Evolutionary conservation across 1,140 invertebrate genomes (phyloP).

Genomic region (Conus betulinus): DNA sequence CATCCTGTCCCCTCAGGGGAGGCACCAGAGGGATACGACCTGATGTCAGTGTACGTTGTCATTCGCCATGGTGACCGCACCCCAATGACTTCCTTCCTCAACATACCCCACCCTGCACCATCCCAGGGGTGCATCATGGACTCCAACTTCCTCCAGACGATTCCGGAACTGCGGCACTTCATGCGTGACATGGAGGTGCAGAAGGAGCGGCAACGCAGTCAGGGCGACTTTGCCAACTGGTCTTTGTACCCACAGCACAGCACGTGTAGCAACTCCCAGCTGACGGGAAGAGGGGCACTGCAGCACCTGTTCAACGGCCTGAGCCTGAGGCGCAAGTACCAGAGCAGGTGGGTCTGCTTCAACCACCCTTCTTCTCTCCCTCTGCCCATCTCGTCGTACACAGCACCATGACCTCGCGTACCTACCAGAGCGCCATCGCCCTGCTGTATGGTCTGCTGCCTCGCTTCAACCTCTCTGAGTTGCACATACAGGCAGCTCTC

Average conservation of each 20-base stretch:
- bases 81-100: conserved; percentile 86
- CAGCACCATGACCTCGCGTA: conserved; percentile 89
- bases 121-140: conserved; percentile 79
- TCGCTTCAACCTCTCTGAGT: conserved; percentile 77
- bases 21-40: conserved; percentile 81
- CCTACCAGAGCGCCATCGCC: conserved; percentile 91
- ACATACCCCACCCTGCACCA: conserved; percentile 81
- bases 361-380: conserved; percentile 70
- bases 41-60: conserved; percentile 87
- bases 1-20: conserved; percentile 72
- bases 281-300: conserved; percentile 83
- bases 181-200: conserved; percentile 46
- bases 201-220: conserved; percentile 66
- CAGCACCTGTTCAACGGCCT: conserved; percentile 88
- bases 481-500: conserved; percentile 76
- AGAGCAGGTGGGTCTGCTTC: conserved; percentile 78
- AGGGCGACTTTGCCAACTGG: conserved; percentile 88
- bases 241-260: conserved; percentile 82
- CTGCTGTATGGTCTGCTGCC: conserved; percentile 86
- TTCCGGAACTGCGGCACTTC: conserved; percentile 46
- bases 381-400: conserved; percentile 83
- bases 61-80: conserved; percentile 92
- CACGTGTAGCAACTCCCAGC: conserved; percentile 80
- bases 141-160: conserved; percentile 70
- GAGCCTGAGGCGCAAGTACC: conserved; percentile 84